Evolutionary conservation across 1,140 invertebrate genomes (phyloP).

Genomic region (Halictus rubicundus): DNA sequence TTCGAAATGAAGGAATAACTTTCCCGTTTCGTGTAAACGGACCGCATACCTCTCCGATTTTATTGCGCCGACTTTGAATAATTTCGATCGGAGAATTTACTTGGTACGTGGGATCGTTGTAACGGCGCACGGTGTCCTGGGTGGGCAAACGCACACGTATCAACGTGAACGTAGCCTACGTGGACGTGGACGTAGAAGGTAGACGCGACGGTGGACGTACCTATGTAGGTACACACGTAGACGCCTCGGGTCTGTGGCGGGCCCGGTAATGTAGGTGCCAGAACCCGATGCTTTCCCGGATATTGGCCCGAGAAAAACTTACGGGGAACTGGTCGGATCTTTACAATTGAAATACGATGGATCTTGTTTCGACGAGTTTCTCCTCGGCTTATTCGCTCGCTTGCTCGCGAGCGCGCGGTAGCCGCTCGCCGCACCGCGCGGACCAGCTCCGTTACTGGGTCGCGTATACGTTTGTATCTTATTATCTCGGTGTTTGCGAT

Average conservation of each 20-base stretch:
- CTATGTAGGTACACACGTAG: background rate
- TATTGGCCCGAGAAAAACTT: constrained; percentile 48
- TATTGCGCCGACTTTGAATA: background rate
- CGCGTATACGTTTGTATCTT: constrained; percentile 25
- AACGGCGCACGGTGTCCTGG: constrained; percentile 36
- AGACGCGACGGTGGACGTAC: no score
- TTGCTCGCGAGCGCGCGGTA: background rate
- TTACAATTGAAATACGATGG: constrained; percentile 60
- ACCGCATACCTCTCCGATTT: background rate
- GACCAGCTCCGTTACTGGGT: constrained; percentile 1
- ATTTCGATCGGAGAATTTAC: background rate
- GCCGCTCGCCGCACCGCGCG: background rate
- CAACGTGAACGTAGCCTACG: background rate
- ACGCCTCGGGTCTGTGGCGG: background rate
- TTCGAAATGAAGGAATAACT: no score
- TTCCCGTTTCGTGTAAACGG: no score
- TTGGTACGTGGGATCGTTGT: background rate
- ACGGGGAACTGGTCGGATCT: constrained; percentile 29
- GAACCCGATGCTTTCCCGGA: constrained; percentile 45
- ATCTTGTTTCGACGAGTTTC: constrained; percentile 60
- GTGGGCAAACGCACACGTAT: background rate
- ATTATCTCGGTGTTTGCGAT: constrained; percentile 18
- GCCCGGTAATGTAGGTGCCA: background rate
- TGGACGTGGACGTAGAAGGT: background rate
- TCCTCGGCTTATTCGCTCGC: constrained; percentile 2